Evolutionary conservation across 1,140 invertebrate species (phyloP).

Genomic region (Ridgeia piscesae): DNA sequence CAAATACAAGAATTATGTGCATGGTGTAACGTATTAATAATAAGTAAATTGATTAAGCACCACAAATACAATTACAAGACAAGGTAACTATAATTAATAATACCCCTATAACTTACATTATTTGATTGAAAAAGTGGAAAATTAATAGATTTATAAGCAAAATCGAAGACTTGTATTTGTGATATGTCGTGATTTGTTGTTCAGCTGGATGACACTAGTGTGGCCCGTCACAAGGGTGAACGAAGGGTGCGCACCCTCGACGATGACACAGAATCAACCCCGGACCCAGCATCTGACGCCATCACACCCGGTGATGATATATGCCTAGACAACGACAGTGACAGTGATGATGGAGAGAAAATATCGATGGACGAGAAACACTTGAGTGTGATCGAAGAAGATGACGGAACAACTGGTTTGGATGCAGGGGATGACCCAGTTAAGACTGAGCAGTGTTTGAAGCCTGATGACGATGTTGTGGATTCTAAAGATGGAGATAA

Average conservation of each 20-base stretch:
- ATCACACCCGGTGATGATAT: conserved; percentile 12
- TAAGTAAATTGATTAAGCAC: no score
- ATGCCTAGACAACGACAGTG: not conserved
- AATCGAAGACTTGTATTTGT: no score
- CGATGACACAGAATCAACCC: conserved; percentile 39
- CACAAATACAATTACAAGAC: no score
- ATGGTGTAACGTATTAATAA: no score
- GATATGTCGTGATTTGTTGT: conserved; percentile 5
- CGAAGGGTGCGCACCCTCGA: conserved; percentile 51
- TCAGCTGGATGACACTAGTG: conserved; percentile 55
- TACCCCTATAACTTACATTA: no score
- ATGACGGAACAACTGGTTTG: conserved; percentile 17
- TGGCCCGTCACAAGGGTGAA: conserved; percentile 55
- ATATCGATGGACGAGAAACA: conserved; percentile 29
- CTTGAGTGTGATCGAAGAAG: conserved; percentile 6
- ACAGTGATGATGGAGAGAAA: conserved; percentile 34
- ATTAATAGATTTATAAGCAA: no score
- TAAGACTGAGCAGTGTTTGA: conserved; percentile 43
- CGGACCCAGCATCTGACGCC: conserved; percentile 11
- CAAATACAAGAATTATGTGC: no score
- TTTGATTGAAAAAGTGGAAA: no score
- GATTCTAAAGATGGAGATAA: conserved; percentile 48
- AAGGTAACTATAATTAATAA: no score
- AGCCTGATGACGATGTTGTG: conserved; percentile 53
- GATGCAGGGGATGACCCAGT: conserved; percentile 29